Conservation (phyloP, 23 tunicate genomes). For the Ciona savignyi region DNA sequence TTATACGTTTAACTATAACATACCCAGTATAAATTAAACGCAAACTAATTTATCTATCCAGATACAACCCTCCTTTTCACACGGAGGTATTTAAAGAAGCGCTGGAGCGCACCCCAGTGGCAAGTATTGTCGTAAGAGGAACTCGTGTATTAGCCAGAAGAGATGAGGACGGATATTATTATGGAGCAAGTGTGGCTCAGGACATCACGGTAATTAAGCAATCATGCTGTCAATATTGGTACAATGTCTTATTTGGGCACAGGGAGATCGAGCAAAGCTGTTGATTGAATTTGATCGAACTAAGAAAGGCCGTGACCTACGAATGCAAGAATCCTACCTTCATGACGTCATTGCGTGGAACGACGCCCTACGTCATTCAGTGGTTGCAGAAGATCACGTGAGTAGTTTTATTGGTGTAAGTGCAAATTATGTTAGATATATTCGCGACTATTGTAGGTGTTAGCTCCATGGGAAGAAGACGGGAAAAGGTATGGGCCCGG, state of each 20-base stretch:
- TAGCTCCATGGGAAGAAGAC: conserved; percentile 76
- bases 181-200: conserved; percentile 74
- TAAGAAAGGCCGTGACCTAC: conserved; percentile 62
- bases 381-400: conserved; percentile 88
- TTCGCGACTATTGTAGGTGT: conserved; percentile 27
- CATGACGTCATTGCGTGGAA: conserved; percentile 93
- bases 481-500: conserved; percentile 87
- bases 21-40: neutral
- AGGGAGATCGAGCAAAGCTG: conserved; percentile 62
- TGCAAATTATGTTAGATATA: neutral
- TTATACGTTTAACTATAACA: neutral
- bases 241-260: no score
- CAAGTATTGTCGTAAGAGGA: conserved; percentile 91
- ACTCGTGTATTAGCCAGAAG: conserved; percentile 79
- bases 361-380: conserved; percentile 91
- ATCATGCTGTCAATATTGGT: neutral
- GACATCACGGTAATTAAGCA: conserved; percentile 53
- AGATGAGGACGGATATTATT: conserved; percentile 82
- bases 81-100: conserved; percentile 64
- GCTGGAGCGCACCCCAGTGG: conserved; percentile 76
- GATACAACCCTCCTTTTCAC: conserved; percentile 41
- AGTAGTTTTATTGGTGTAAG: neutral
- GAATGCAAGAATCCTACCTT: conserved; percentile 90
- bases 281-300: conserved; percentile 88
- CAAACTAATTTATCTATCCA: neutral